Evolutionary conservation across 2,888 invertebrate genomes (phyloP).

Genomic region (Zelleria hepariella): DNA sequence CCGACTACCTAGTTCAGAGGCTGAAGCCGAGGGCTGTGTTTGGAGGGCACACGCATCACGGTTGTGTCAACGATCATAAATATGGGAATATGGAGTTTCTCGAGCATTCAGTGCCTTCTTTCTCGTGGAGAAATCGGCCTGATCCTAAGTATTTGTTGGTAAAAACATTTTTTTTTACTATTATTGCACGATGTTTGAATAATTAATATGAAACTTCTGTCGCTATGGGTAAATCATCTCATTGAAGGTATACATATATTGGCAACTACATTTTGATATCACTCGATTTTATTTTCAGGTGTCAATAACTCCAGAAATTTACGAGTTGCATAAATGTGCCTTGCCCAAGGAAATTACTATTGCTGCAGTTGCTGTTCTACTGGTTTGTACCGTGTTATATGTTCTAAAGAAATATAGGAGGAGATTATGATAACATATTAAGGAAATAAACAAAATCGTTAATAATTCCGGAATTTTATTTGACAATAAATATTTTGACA

Average conservation of each 20-base stretch:
- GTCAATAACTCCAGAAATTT: slow-evolving; percentile 34
- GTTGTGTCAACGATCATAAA: slow-evolving; percentile 77
- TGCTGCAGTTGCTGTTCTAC: slow-evolving; percentile 30
- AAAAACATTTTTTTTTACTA: too few relatives aligned
- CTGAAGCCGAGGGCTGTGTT: slow-evolving; percentile 84
- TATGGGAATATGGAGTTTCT: slow-evolving; percentile 43
- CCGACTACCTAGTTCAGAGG: slow-evolving; percentile 72
- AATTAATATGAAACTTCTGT: too few relatives aligned
- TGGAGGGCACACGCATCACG: slow-evolving; percentile 95
- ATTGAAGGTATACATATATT: neutral
- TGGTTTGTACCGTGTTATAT: slow-evolving; percentile 15
- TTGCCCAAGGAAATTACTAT: slow-evolving; percentile 48
- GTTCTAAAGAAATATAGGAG: neutral
- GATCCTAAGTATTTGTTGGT: slow-evolving; percentile 94
- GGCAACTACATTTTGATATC: too few relatives aligned
- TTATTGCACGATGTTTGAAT: too few relatives aligned
- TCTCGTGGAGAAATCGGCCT: slow-evolving; percentile 95
- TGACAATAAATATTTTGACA: slow-evolving; percentile 70
- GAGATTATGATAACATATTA: neutral
- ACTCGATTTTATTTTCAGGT: slow-evolving; percentile 31
- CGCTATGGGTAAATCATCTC: too few relatives aligned
- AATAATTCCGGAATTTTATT: slow-evolving; percentile 29
- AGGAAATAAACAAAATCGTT: neutral
- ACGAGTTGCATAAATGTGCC: slow-evolving; percentile 45
- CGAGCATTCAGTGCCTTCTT: slow-evolving; percentile 92